Evolutionary conservation across 2,113 vertebrate species (phyloP).

Genomic region (Baryphthengus martii): DNA sequence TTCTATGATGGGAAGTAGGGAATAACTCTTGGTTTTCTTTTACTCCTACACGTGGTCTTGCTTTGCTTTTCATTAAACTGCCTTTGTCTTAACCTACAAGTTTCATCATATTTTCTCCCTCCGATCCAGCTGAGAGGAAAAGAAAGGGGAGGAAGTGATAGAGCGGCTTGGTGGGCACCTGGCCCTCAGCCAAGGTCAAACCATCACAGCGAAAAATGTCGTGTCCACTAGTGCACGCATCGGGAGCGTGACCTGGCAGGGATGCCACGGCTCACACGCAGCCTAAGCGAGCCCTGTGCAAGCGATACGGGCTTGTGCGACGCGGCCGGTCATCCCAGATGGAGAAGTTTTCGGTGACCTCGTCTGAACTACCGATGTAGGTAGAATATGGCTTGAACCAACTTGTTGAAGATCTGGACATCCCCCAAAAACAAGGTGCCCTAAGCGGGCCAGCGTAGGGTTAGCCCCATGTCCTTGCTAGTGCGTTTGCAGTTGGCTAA

Average conservation of each 20-base stretch:
- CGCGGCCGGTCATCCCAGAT: neutral
- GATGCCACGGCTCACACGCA: fast-evolving
- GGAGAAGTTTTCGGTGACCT: neutral
- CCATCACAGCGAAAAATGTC: no score
- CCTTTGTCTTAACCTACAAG: no score
- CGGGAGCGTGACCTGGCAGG: neutral
- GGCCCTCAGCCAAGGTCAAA: no score
- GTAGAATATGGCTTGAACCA: neutral
- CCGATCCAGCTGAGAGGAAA: no score
- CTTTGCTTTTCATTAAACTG: no score
- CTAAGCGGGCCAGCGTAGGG: no score
- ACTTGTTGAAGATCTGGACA: neutral
- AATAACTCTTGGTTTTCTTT: no score
- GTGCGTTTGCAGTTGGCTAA: neutral
- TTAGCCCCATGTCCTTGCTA: neutral
- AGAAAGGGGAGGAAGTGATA: no score
- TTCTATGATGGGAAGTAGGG: no score
- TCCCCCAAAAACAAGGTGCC: neutral
- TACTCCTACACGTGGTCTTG: no score
- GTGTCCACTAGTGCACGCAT: fast-evolving
- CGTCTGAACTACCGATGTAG: neutral
- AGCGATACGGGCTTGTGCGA: neutral
- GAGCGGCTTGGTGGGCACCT: no score
- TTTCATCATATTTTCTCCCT: no score
- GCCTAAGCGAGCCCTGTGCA: fast-evolving